Percentiles rank a stretch among this genome's conserved stretches.
Conservation (phyloP, 92 coral and sea anemone genomes). For the Micromussa lordhowensis region DNA sequence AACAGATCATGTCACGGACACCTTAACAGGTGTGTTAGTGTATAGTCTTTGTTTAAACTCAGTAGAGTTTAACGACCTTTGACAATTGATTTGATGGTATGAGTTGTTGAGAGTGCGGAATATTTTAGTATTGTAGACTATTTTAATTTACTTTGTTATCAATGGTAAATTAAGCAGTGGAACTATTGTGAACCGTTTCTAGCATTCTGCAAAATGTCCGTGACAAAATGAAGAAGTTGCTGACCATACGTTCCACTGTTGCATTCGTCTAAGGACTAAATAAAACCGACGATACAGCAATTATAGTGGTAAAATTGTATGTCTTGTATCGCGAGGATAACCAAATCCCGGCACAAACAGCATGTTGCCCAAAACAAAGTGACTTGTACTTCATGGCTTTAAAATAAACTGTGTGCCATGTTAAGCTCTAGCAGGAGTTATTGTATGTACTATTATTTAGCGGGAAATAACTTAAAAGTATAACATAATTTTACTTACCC, state of each 20-base stretch:
- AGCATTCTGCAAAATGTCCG: background rate
- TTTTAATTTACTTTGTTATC: background rate
- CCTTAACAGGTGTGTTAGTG: background rate
- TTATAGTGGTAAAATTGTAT: background rate
- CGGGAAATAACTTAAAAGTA: background rate
- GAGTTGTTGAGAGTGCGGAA: background rate
- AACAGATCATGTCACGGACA: background rate
- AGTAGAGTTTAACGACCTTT: constrained; percentile 1
- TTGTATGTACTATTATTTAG: too few species aligned
- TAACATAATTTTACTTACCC: constrained; percentile 17
- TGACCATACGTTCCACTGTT: background rate
- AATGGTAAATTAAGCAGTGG: background rate
- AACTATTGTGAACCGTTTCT: background rate
- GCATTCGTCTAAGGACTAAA: background rate
- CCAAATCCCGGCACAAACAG: background rate
- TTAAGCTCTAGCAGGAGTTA: background rate
- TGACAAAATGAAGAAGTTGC: background rate
- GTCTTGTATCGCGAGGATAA: background rate
- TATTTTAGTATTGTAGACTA: background rate
- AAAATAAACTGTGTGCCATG: background rate
- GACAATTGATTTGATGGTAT: background rate
- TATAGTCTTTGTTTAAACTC: background rate
- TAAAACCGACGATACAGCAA: background rate
- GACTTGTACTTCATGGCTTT: background rate
- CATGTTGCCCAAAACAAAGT: background rate